Evolutionary conservation across 2,113 vertebrate genomes (phyloP), one percentile per base, ranked within the genome.

Genomic region (Mobula hypostoma): DNA sequence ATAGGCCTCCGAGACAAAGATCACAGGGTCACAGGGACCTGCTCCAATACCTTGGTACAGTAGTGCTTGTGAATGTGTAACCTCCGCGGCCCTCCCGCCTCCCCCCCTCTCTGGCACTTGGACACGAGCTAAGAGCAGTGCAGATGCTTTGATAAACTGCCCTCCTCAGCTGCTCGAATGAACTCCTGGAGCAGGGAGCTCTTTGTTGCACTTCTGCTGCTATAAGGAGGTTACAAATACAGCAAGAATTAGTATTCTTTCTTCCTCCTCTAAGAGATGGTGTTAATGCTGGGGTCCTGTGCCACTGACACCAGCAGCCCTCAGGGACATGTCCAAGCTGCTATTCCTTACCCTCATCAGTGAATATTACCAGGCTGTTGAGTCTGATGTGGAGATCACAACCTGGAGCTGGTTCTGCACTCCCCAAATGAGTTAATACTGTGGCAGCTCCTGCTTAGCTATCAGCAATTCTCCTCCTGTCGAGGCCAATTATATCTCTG

Each of bases 281-380:
- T 90, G 85, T 90, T 90, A 90, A 90, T 90, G 61, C 61, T 90
- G 85, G 85, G 61, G 63, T 15, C 7, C 29, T 3, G 85, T n/a
- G 12, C 19, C 61, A 32, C 85, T 66, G 61, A 12, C n/a, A 90
- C 29, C 85, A 32, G 29, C 12, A 36, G 85, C 85, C 61, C 61
- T 90, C 14, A 15, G 85, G 85, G 85, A 90, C 61, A 66, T 19
- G 61, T 66, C 15, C 63, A 68, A 90, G 21, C 29, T 32, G 61
- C 17, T 61, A 90, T 90, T 90, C 66, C 17, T 90, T 68, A 90
- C 61, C n/a, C 29, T 66, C 17, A 27, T 19, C 85, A 19, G 61
- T 90, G 85, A 66, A 17, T 90, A 61, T 90, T 66, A 58, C 14
- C 61, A 19, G 61, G 61, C 85, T 90, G n/a, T 90, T 90, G 17